Conservation (phyloP, 2,888 invertebrate species). For the Sphaerophoria rueppellii region DNA sequence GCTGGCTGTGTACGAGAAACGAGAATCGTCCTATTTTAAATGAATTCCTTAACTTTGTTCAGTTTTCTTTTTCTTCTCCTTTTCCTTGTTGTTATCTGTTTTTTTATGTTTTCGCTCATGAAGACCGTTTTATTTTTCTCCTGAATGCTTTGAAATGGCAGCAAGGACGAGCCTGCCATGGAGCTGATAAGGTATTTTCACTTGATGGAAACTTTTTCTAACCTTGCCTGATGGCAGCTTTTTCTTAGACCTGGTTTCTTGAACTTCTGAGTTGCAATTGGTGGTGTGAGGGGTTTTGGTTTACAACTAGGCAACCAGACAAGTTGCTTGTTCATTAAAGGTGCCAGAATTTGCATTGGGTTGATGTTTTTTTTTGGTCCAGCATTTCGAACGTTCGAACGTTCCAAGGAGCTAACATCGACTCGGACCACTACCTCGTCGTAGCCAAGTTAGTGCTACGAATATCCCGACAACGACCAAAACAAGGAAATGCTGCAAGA, state of each 20-base stretch:
- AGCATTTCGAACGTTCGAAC: too few species aligned
- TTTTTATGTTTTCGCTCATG: conserved; percentile 20
- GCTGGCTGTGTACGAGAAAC: not conserved
- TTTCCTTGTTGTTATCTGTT: not conserved
- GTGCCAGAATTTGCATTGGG: not conserved
- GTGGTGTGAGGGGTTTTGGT: not conserved
- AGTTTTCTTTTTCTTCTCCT: not conserved
- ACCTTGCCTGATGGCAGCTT: not conserved
- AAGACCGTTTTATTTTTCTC: conserved; percentile 50
- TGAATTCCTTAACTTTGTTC: conserved; percentile 5
- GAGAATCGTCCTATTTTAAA: conserved; percentile 37
- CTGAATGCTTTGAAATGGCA: conserved; percentile 12
- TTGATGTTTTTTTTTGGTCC: too few species aligned
- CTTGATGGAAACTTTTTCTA: conserved; percentile 52
- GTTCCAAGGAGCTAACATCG: too few species aligned
- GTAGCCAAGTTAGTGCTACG: too few species aligned
- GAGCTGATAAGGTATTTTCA: conserved; percentile 67
- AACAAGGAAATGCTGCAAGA: too few species aligned
- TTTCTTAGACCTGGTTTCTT: too few species aligned
- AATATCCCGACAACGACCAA: too few species aligned
- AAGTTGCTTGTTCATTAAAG: conserved; percentile 71
- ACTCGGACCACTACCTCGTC: too few species aligned
- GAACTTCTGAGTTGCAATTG: too few species aligned
- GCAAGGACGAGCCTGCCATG: conserved; percentile 41
- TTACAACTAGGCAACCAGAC: conserved; percentile 65